Evolutionary conservation across 2,113 vertebrate genomes (phyloP).

Genomic region (Heterotis niloticus): DNA sequence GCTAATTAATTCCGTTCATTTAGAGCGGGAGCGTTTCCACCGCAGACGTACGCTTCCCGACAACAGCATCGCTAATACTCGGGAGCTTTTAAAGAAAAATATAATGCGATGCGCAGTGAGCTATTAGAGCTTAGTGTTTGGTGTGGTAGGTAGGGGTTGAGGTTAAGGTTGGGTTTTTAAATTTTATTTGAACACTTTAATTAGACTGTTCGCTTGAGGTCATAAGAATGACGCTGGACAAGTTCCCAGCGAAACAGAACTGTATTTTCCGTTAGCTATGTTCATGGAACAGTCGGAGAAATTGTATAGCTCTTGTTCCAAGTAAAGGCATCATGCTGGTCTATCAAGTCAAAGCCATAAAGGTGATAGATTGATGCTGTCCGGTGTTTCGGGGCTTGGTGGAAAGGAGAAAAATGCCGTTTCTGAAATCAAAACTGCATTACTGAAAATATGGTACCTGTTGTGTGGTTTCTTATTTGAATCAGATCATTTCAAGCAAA

Average conservation of each 20-base stretch:
- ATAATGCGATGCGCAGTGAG: not conserved
- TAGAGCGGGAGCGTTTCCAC: not conserved
- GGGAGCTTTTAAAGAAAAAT: not conserved
- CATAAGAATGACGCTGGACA: not conserved
- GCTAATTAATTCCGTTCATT: slow-evolving; percentile 26
- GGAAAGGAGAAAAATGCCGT: no score
- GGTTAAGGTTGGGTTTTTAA: not conserved
- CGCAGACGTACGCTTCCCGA: not conserved
- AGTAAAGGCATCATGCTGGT: not conserved
- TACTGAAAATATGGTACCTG: no score
- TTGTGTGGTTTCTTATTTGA: no score
- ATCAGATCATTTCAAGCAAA: no score
- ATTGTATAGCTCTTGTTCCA: not conserved
- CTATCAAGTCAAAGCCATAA: not conserved
- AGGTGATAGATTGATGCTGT: not conserved
- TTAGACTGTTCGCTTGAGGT: not conserved
- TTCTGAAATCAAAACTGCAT: no score
- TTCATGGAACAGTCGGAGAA: not conserved
- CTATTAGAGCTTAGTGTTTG: not conserved
- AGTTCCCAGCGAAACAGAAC: not conserved
- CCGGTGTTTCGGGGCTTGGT: not conserved
- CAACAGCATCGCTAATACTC: not conserved
- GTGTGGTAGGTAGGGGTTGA: not conserved
- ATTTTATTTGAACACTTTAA: slow-evolving; percentile 9
- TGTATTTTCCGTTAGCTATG: not conserved